A percentile compares a stretch with the other conserved stretches of the same genome.
These are phyloP conservation scores for Gila robusta DNA, from an alignment of 2,797 vertebrate species.

Conservation along the genomic window DNA sequence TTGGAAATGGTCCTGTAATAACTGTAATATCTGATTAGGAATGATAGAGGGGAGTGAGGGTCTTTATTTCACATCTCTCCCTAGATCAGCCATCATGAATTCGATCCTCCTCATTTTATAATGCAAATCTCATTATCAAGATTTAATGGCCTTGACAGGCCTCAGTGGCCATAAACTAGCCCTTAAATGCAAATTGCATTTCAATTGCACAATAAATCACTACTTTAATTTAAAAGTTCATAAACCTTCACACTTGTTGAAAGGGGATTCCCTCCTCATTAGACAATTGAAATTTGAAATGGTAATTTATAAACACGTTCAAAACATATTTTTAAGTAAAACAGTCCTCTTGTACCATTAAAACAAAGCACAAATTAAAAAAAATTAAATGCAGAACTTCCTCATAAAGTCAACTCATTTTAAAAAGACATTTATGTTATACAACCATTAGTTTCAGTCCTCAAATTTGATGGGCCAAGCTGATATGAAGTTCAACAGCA, in stretches of 20 bases:
- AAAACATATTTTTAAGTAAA: background rate
- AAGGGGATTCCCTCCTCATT: constrained; percentile 59
- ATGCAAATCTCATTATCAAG: constrained; percentile 64
- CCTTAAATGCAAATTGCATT: constrained; percentile 61
- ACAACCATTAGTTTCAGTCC: background rate
- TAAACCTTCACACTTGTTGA: constrained; percentile 64
- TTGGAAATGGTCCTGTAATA: constrained; percentile 39
- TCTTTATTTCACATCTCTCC: constrained; percentile 41
- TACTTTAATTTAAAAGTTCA: constrained; percentile 59
- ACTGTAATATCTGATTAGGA: constrained; percentile 39
- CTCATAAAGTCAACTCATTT: background rate
- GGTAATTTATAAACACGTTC: constrained; percentile 26
- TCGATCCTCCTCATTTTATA: constrained; percentile 58
- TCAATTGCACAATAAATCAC: constrained; percentile 65
- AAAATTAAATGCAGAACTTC: background rate
- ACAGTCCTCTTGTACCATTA: background rate
- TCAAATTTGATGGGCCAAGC: background rate
- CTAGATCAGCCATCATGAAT: constrained; percentile 46
- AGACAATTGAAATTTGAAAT: constrained; percentile 34
- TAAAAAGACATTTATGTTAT: background rate
- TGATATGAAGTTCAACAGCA: background rate
- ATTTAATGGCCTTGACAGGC: constrained; percentile 63
- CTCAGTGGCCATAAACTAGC: constrained; percentile 64
- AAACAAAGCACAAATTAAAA: background rate
- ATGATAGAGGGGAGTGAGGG: background rate